A percentile compares a stretch with the other conserved stretches of the same genome.
Conservation (phyloP, 2,113 vertebrate genomes). For the Mastomys natalensis region DNA sequence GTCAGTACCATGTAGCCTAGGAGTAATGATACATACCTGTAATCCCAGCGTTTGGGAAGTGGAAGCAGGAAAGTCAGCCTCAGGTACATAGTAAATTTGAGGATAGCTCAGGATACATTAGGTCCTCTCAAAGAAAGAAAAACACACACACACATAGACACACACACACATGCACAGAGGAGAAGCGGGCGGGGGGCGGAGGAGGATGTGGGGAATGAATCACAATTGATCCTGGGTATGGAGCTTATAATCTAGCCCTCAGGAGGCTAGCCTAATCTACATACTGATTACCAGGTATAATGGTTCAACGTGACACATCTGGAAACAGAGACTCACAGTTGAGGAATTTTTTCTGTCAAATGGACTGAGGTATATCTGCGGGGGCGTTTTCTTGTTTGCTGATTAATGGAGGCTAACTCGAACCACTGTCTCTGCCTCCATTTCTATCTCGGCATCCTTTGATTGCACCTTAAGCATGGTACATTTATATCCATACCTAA, state of each 20-base stretch:
- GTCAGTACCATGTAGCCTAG: neutral
- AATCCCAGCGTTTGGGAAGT: neutral
- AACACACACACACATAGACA: too few species aligned
- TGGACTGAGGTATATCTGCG: neutral
- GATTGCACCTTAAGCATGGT: neutral
- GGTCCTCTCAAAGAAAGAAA: neutral
- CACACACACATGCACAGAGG: neutral
- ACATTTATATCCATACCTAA: neutral
- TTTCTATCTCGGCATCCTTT: neutral
- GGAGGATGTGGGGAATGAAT: neutral
- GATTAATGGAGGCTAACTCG: neutral
- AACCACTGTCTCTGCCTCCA: neutral
- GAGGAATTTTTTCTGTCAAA: neutral
- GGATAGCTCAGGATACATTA: neutral
- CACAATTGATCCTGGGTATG: neutral
- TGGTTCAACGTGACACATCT: neutral
- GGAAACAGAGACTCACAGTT: neutral
- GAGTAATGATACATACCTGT: neutral
- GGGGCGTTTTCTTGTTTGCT: neutral
- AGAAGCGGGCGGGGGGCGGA: rapidly evolving
- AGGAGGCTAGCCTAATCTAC: neutral
- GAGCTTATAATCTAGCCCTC: neutral
- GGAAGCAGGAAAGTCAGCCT: neutral
- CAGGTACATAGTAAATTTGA: neutral
- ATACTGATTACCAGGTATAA: neutral